A percentile compares a stretch with the other conserved stretches of the same genome.
phyloP scores from a whole-genome alignment of 2,797 vertebrate genomes.

The Urosaurus nigricauda region DNA sequence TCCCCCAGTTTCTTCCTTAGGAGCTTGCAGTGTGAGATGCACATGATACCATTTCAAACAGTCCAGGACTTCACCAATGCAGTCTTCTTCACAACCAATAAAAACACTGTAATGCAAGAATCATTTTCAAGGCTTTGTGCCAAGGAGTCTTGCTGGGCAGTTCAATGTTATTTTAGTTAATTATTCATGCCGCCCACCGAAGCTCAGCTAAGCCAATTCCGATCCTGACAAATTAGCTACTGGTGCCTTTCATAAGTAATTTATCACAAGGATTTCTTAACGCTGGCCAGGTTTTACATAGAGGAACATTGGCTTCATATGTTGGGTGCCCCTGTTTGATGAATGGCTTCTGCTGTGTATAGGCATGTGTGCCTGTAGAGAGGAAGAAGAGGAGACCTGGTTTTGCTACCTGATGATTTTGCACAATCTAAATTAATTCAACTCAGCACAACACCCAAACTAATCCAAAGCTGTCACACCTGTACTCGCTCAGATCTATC shows the following conservation, averaged over 20 bases:
- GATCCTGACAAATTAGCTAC: conserved; percentile 62
- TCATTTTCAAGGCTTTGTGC: not conserved
- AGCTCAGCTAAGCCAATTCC: conserved; percentile 48
- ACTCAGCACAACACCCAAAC: conserved; percentile 6
- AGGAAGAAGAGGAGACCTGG: conserved; percentile 7
- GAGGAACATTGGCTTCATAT: conserved; percentile 29
- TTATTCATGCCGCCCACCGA: conserved; percentile 58
- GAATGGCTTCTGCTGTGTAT: conserved; percentile 19
- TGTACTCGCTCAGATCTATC: not conserved
- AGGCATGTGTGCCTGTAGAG: not conserved
- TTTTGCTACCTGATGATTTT: conserved; percentile 10
- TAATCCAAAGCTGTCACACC: not conserved
- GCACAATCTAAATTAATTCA: not conserved
- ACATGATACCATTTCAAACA: not conserved
- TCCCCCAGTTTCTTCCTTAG: not conserved
- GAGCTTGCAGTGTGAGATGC: not conserved
- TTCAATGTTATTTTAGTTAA: conserved; percentile 62
- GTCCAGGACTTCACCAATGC: not conserved
- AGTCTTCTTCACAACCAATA: not conserved
- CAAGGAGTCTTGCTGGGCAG: conserved; percentile 15
- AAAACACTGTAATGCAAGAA: conserved; percentile 20
- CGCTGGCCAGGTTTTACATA: conserved; percentile 40
- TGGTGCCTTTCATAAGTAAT: conserved; percentile 66
- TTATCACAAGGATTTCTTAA: conserved; percentile 55
- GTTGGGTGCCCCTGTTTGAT: conserved; percentile 40